Base-by-base conservation (phyloP, 2,113 vertebrate species). In the Vidua chalybeata region DNA sequence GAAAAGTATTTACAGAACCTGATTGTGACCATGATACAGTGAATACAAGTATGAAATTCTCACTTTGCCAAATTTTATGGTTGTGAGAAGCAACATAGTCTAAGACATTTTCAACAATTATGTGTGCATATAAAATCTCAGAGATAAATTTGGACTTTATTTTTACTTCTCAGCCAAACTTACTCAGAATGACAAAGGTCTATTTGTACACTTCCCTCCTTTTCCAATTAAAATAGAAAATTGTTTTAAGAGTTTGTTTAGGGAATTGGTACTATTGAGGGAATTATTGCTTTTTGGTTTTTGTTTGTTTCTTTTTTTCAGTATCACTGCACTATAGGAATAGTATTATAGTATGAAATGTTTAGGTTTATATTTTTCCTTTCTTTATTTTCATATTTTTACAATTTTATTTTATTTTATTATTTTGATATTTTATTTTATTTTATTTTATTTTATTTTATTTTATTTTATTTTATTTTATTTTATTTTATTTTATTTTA, bases 321-420 rank as follows among this genome's bases (percentile, higher is more conserved):
- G 6, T 43, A 48, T 37, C 21, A 35, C 9, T 59, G 27, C 9
- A 51, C 37, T 67, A 0, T 27, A 55, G 28, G 7, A 69, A 22
- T 55, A 79, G 51, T 33, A 16, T 27, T 63, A 23, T 39, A 5
- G 11, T 20, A 20, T 24, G 26, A 71, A 46, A 26, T 15, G 2
- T 15, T 51, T 46, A 46, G 7, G 10, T 20, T 73, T 62, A 3
- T 3, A 4, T 4, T n/a, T 63, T 62, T 37, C 3, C 0, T 15
- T 55, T 33, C 10, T 35, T 17, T 56, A 11, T 35, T 35, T 7
- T 11, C 8, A 26, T 30, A 26, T 37, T 59, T 59, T 59, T 8
- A 11, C 15, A 16, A 41, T 30, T 16, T 41, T 41, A 26, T 22
- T 14, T 14, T 18, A 27, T 26, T 39, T 45, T 46, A 23, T 66